Percentiles rank a stretch among this genome's conserved stretches.
phyloP scores from a whole-genome alignment of 2,797 vertebrate genomes.

The Meda fulgida region DNA sequence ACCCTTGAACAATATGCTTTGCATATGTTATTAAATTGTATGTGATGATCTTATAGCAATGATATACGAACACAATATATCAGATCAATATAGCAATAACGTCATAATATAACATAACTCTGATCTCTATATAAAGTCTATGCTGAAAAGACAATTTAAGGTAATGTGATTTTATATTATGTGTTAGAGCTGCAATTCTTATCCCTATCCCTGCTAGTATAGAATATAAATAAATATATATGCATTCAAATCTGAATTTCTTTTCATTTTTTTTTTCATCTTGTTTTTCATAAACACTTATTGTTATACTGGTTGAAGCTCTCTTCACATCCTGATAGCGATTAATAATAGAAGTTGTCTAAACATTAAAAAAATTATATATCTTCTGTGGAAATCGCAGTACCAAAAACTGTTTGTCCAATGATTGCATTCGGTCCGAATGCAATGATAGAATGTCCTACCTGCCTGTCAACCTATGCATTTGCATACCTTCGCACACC shows the following conservation, averaged over 20 bases:
- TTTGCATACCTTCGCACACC: too few species aligned
- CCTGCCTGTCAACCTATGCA: too few species aligned
- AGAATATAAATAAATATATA: neutral
- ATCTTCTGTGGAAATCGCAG: neutral
- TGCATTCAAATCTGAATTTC: neutral
- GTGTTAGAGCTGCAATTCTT: neutral
- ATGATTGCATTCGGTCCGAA: neutral
- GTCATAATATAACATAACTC: neutral
- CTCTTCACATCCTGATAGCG: neutral
- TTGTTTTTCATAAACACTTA: neutral
- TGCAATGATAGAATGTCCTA: too few species aligned
- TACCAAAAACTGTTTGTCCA: neutral
- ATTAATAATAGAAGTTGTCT: neutral
- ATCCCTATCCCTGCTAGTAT: neutral
- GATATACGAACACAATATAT: neutral
- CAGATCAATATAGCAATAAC: constrained; percentile 3
- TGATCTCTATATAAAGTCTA: neutral
- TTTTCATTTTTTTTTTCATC: too few species aligned
- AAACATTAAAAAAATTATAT: neutral
- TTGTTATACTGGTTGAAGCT: neutral
- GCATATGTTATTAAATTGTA: neutral
- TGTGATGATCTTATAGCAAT: neutral
- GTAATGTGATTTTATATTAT: neutral
- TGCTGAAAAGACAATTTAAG: neutral
- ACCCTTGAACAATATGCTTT: constrained; percentile 23